Evolutionary conservation across 1,140 invertebrate species (phyloP).

Genomic region (Meteorus sp.): DNA sequence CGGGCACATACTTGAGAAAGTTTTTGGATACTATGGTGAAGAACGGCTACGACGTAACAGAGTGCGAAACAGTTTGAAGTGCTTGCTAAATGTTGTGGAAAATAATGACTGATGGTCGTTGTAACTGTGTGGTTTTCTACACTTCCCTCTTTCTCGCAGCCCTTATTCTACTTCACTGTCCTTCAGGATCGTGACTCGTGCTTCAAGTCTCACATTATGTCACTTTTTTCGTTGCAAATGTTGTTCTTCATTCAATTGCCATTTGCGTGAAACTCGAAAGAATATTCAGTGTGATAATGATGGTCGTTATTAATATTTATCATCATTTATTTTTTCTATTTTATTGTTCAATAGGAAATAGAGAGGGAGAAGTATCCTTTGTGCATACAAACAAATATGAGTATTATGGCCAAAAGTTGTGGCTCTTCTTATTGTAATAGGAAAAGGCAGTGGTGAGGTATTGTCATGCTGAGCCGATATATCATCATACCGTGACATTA

Average conservation of each 20-base stretch:
- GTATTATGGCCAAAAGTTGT: neutral
- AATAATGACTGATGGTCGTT: conserved; percentile 58
- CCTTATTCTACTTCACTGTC: neutral
- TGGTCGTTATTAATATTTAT: neutral
- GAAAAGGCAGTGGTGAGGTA: conserved; percentile 29
- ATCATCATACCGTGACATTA: conserved; percentile 36
- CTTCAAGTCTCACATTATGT: conserved; percentile 27
- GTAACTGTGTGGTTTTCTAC: conserved; percentile 21
- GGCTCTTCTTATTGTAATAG: conserved; percentile 14
- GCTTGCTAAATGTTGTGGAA: conserved; percentile 59
- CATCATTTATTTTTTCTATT: too few species aligned
- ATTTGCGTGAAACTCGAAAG: conserved; percentile 27
- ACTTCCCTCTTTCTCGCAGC: conserved; percentile 12
- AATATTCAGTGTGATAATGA: too few species aligned
- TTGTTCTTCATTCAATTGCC: too few species aligned
- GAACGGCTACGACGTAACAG: conserved; percentile 42
- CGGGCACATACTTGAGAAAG: conserved; percentile 57
- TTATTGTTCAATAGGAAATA: too few species aligned
- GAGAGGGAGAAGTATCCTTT: too few species aligned
- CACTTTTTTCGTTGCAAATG: neutral
- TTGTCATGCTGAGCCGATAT: conserved; percentile 10
- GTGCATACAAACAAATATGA: too few species aligned
- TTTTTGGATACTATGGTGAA: conserved; percentile 40
- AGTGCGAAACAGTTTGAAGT: conserved; percentile 57
- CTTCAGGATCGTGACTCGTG: neutral